Percentiles rank a stretch among this genome's conserved stretches.
Conservation (phyloP, 2,797 vertebrate genomes). For the Brachymystax lenok region DNA sequence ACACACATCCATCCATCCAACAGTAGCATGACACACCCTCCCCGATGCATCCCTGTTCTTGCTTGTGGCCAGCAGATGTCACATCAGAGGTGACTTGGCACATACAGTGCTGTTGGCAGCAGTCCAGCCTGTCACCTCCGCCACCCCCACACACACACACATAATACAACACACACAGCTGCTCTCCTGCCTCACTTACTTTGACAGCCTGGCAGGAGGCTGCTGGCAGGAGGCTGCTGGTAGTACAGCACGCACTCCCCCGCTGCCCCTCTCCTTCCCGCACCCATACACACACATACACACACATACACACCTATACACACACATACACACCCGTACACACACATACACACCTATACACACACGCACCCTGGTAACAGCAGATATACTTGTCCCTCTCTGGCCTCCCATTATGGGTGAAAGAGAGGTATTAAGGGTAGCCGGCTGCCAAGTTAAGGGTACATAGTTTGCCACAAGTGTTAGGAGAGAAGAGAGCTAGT, state of each 20-base stretch:
- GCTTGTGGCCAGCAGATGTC: conserved; percentile 17
- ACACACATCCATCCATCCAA: background rate
- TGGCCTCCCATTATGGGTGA: background rate
- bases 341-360: background rate
- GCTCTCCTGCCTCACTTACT: background rate
- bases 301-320: too few relatives aligned
- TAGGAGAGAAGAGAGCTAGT: background rate
- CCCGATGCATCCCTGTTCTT: background rate
- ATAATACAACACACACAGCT: conserved; percentile 4
- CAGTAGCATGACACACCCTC: background rate
- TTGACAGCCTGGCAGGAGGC: conserved; percentile 12
- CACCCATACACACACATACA: too few relatives aligned
- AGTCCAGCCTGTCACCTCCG: conserved; percentile 12
- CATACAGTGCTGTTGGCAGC: conserved; percentile 19
- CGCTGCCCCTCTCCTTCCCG: background rate
- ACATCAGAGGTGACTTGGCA: conserved; percentile 9
- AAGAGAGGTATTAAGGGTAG: too few relatives aligned
- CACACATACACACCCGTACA: too few relatives aligned
- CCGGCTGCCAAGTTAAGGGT: too few relatives aligned
- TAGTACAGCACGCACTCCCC: background rate
- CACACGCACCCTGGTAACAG: background rate
- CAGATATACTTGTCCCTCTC: background rate
- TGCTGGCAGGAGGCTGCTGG: background rate
- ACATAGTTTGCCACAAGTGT: too few relatives aligned
- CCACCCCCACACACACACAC: background rate